Percentiles rank a stretch among this genome's conserved stretches.
Evolutionary conservation across 2,888 invertebrate genomes (phyloP).

Genomic region (Yponomeuta cagnagella): DNA sequence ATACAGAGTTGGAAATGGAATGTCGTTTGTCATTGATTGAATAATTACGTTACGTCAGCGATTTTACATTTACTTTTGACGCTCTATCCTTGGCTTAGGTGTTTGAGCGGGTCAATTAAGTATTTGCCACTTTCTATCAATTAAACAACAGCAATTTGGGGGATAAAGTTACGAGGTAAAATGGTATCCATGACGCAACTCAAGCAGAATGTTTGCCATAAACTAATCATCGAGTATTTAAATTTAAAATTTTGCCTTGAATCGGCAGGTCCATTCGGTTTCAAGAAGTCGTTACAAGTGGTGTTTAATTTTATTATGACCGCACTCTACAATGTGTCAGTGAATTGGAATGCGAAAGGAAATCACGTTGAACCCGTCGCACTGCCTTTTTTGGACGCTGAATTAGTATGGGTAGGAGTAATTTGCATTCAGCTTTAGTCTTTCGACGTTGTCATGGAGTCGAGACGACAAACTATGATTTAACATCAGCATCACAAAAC

Average conservation of each 20-base stretch:
- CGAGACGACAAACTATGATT: neutral
- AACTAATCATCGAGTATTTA: slow-evolving; percentile 23
- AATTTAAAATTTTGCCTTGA: slow-evolving; percentile 46
- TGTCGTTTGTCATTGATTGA: slow-evolving; percentile 74
- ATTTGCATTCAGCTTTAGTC: neutral
- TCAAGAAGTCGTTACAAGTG: slow-evolving; percentile 53
- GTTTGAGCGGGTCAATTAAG: slow-evolving; percentile 30
- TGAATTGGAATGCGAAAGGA: slow-evolving; percentile 65
- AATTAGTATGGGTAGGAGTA: slow-evolving; percentile 20
- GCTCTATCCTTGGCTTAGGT: slow-evolving; percentile 5
- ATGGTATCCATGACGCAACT: slow-evolving; percentile 50
- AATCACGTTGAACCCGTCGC: slow-evolving; percentile 58
- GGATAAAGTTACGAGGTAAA: slow-evolving; percentile 36
- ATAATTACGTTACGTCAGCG: slow-evolving; percentile 60
- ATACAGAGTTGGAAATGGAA: slow-evolving; percentile 60
- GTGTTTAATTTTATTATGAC: slow-evolving; percentile 59
- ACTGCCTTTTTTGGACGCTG: slow-evolving; percentile 58
- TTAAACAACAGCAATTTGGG: slow-evolving; percentile 38
- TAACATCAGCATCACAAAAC: slow-evolving; percentile 30
- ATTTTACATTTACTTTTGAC: slow-evolving; percentile 15
- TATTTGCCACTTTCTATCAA: slow-evolving; percentile 39
- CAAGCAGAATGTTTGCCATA: slow-evolving; percentile 34
- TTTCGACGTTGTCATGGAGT: neutral
- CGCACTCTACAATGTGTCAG: slow-evolving; percentile 56
- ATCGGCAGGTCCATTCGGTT: slow-evolving; percentile 53